Evolutionary conservation across 1,140 invertebrate species (phyloP).

Genomic region (Drosophila sturtevanti): DNA sequence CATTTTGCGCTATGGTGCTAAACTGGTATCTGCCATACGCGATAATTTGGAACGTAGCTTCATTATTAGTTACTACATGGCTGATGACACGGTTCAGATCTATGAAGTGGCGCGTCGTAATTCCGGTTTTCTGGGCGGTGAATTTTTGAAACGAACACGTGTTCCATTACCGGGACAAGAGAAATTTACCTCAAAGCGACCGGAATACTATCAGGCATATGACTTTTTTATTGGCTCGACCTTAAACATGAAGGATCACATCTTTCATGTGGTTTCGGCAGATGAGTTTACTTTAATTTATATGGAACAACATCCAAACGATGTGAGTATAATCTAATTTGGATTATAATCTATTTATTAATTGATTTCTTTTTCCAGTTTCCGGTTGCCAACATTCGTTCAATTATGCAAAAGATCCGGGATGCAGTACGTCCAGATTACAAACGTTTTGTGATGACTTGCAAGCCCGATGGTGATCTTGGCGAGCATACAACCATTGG

Average conservation of each 20-base stretch:
- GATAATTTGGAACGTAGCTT: constrained; percentile 89
- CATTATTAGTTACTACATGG: constrained; percentile 91
- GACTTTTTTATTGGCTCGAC: constrained; percentile 92
- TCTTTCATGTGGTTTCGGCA: constrained; percentile 90
- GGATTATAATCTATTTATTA: neutral
- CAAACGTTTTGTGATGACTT: constrained; percentile 89
- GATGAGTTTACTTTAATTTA: constrained; percentile 94
- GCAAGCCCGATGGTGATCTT: constrained; percentile 84
- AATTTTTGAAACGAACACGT: constrained; percentile 87
- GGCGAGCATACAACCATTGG: constrained; percentile 56
- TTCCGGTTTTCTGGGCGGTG: constrained; percentile 88
- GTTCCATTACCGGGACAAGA: constrained; percentile 90
- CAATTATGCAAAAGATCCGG: constrained; percentile 89
- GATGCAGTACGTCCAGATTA: constrained; percentile 86
- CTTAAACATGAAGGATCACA: constrained; percentile 89
- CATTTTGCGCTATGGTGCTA: constrained; percentile 90
- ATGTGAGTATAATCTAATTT: constrained; percentile 84
- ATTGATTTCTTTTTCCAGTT: constrained; percentile 84
- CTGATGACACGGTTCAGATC: constrained; percentile 92
- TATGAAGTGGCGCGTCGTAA: constrained; percentile 90
- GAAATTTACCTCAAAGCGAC: constrained; percentile 87
- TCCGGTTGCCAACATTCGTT: constrained; percentile 87
- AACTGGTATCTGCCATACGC: constrained; percentile 88
- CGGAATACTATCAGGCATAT: constrained; percentile 88
- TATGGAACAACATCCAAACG: constrained; percentile 91